Evolutionary conservation across 2,888 invertebrate genomes (phyloP).

Genomic region (Lasioglossum zephyrum): DNA sequence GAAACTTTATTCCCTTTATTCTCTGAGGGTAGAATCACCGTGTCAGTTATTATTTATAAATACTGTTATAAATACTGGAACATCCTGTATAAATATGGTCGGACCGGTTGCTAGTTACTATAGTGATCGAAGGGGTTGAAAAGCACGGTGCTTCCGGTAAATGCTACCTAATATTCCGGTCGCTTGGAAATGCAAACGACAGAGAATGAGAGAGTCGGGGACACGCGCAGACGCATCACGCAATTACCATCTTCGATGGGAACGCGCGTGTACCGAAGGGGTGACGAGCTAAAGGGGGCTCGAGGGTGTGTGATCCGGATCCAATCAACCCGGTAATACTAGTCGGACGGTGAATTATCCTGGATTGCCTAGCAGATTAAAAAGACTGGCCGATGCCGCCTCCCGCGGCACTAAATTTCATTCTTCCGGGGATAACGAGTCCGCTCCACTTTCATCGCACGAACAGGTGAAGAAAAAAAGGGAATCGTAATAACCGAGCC

Average conservation of each 20-base stretch:
- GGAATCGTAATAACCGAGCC: constrained; percentile 24
- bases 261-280: not conserved
- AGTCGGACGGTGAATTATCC: constrained; percentile 9
- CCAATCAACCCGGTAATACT: constrained; percentile 19
- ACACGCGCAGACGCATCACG: not conserved
- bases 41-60: not conserved
- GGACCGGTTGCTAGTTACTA: not conserved
- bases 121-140: not conserved
- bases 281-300: not conserved
- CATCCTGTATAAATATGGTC: not conserved
- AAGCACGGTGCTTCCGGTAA: not conserved
- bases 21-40: not conserved
- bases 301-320: not conserved
- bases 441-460: constrained; percentile 4
- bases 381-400: constrained; percentile 5
- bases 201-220: not conserved
- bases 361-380: constrained; percentile 6
- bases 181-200: not conserved
- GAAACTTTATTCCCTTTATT: not conserved
- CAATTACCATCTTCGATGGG: not conserved
- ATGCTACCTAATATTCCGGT: not conserved
- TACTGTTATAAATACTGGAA: not conserved
- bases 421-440: constrained; percentile 14
- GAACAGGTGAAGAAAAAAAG: constrained; percentile 16
- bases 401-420: constrained; percentile 23